A percentile compares a stretch with the other conserved stretches of the same genome.
These are phyloP conservation scores for Eupithecia abbreviata DNA, from an alignment of 2,888 invertebrate species.

Conservation along the genomic window DNA sequence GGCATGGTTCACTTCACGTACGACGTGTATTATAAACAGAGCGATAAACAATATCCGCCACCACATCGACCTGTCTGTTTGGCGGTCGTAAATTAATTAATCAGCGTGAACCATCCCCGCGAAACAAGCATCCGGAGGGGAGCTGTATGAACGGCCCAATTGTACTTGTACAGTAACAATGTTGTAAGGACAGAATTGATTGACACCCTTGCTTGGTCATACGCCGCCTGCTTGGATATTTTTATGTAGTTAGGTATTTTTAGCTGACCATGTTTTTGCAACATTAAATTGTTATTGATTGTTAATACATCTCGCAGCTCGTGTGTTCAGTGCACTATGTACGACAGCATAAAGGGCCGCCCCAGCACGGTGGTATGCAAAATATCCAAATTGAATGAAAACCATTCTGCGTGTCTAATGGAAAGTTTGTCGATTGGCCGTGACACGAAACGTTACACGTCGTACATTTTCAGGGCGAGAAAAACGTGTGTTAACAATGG, in stretches of 20 bases:
- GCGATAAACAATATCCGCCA: neutral
- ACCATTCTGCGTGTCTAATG: neutral
- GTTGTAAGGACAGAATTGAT: neutral
- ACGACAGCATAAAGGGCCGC: neutral
- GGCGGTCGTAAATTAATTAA: neutral
- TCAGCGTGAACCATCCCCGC: neutral
- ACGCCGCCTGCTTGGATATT: neutral
- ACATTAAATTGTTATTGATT: neutral
- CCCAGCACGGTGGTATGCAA: neutral
- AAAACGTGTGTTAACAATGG: too few relatives aligned
- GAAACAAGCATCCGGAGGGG: constrained; percentile 11
- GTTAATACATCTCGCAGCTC: neutral
- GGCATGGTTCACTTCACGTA: neutral
- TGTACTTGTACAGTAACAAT: neutral
- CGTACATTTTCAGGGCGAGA: too few relatives aligned
- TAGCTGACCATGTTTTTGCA: neutral
- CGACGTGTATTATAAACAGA: neutral
- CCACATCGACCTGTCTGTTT: neutral
- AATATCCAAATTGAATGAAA: neutral
- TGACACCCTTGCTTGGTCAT: neutral
- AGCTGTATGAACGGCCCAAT: neutral
- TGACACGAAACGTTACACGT: neutral
- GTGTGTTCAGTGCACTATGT: neutral
- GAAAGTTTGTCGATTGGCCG: neutral
- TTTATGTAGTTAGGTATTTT: neutral